A percentile compares a stretch with the other conserved stretches of the same genome.
Evolutionary conservation across 2,113 vertebrate species (phyloP).

Genomic region (Rhinopomastus cyanomelas): DNA sequence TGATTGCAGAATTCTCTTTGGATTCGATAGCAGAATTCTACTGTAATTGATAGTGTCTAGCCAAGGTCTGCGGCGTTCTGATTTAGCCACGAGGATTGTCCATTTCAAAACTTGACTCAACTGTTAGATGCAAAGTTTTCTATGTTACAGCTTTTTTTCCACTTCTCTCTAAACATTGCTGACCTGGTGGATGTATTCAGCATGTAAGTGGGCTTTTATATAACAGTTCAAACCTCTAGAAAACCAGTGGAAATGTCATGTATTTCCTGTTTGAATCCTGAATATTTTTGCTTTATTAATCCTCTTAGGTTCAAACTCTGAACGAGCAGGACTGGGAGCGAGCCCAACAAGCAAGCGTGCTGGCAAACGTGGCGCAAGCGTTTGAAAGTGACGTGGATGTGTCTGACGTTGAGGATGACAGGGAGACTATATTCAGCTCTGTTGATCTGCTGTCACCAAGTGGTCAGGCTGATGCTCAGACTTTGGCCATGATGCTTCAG

Average conservation of each 20-base stretch:
- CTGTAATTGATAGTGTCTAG: neutral
- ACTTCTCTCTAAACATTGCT: constrained; percentile 55
- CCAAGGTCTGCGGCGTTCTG: neutral
- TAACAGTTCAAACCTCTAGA: neutral
- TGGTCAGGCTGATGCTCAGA: constrained; percentile 96
- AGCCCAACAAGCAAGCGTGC: constrained; percentile 93
- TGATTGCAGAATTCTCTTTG: neutral
- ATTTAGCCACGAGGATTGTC: neutral
- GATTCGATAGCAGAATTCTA: neutral
- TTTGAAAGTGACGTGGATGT: constrained; percentile 94
- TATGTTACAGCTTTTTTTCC: neutral
- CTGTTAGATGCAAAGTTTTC: neutral
- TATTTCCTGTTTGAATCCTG: neutral
- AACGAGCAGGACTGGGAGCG: constrained; percentile 99
- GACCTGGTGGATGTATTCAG: constrained; percentile 70
- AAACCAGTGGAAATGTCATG: neutral
- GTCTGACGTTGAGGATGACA: constrained; percentile 91
- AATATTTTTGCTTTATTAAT: neutral
- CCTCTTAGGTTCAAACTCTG: constrained; percentile 89
- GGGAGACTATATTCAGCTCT: constrained; percentile 90
- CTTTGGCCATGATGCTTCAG: constrained; percentile 95
- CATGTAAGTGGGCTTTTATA: constrained; percentile 68
- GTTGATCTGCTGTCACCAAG: constrained; percentile 92
- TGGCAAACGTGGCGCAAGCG: constrained; percentile 94
- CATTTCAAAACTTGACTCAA: neutral